A percentile compares a stretch with the other conserved stretches of the same genome.
Conservation (phyloP, 2,797 vertebrate genomes). For the Rhodeus uyekii region DNA sequence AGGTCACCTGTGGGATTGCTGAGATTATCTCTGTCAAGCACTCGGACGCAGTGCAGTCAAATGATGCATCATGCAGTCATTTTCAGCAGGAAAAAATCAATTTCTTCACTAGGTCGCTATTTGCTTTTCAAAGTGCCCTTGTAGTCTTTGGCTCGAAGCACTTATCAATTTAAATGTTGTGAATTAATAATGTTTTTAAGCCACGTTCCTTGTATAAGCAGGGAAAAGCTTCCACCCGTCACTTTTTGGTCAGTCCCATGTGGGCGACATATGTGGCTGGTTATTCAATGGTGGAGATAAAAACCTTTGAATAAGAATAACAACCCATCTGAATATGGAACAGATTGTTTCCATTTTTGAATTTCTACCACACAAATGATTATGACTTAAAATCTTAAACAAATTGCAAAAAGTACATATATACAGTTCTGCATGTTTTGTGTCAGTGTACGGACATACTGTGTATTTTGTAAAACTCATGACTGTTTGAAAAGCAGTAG, state of each 20-base stretch:
- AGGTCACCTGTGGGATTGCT: constrained; percentile 90
- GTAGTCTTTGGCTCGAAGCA: constrained; percentile 86
- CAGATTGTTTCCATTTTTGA: not conserved
- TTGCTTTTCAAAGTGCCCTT: constrained; percentile 97
- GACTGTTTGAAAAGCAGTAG: too few species aligned
- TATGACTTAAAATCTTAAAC: not conserved
- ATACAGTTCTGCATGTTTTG: not conserved
- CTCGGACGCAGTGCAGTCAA: constrained; percentile 92
- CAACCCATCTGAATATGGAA: not conserved
- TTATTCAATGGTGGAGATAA: constrained; percentile 21
- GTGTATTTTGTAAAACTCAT: not conserved
- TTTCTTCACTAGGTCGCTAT: constrained; percentile 89
- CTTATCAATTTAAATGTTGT: constrained; percentile 95
- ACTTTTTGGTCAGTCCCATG: constrained; percentile 14
- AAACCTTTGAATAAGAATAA: constrained; percentile 19
- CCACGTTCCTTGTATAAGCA: constrained; percentile 33
- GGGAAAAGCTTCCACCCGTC: not conserved
- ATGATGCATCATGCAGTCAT: constrained; percentile 93
- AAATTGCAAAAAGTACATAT: not conserved
- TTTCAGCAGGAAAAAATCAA: constrained; percentile 88
- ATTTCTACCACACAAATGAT: not conserved
- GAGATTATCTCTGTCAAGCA: constrained; percentile 95
- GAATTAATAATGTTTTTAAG: constrained; percentile 88
- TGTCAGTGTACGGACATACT: not conserved
- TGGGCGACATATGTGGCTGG: not conserved